phyloP scores from a whole-genome alignment of 2,797 vertebrate species.

The Danio kyathit region DNA sequence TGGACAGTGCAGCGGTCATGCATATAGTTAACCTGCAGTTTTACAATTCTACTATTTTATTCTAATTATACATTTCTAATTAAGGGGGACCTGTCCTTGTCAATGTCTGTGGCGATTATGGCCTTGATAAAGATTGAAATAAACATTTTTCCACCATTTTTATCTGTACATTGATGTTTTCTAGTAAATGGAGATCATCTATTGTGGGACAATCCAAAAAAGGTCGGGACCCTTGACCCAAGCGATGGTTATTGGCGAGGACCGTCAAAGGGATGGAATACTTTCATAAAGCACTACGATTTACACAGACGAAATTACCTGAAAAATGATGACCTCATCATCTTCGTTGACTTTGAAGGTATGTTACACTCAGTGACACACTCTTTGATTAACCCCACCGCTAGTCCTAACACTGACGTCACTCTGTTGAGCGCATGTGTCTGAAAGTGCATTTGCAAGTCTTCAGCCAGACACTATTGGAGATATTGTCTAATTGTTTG shows the following conservation, averaged over 20 bases:
- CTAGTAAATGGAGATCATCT: constrained; percentile 62
- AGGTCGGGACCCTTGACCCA: constrained; percentile 66
- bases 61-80: no score
- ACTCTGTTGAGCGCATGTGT: no score
- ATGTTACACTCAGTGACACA: constrained; percentile 47
- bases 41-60: no score
- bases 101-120: background rate
- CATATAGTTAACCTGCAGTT: no score
- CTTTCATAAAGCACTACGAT: constrained; percentile 77
- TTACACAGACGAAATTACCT: constrained; percentile 76
- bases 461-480: background rate
- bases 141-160: no score
- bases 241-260: constrained; percentile 72
- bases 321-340: constrained; percentile 83
- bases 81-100: background rate
- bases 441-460: no score
- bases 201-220: constrained; percentile 80
- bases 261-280: constrained; percentile 65
- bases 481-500: background rate
- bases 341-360: constrained; percentile 84
- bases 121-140: background rate
- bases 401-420: no score
- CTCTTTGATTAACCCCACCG: background rate
- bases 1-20: no score
- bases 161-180: background rate